Evolutionary conservation across 92 coral and sea anemone species (phyloP), one percentile per base, ranked within the genome.

Genomic region (Bergia sp.): DNA sequence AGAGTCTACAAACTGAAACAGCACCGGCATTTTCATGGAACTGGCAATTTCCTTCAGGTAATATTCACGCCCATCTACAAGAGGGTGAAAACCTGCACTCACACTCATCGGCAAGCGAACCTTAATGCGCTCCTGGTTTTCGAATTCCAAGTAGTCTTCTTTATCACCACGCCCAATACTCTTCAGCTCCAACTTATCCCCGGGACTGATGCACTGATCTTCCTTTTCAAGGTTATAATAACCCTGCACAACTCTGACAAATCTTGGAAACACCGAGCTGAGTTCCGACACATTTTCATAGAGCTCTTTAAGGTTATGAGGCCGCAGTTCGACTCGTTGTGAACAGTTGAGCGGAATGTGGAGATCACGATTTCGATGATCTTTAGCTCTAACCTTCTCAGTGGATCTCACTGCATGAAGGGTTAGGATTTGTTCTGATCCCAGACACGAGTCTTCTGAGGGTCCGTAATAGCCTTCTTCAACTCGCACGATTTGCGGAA

Each of bases 391-490:
- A 37, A 95, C 88, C 47, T 97, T 97, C 50, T 97, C 99, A 13
- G 96, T 91, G 45, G 96, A 90, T 82, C 96, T 95, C 15, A 97
- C 77, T 76, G 93, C 86, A 69, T 97, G 99, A 7, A 97, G 80
- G 40, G 94, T 90, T 7, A 97, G 53, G 47, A 95, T 91, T 73
- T 97, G 99, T 45, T 94, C 99, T 12, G 97, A 95, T 47, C 97
- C 98, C 16, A 97, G 95, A 91, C 98, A 95, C 67, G 98, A 95
- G 11, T 97, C 99, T 79, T 97, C 99, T 18, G 93, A 93, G 1
- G 98, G 97, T 10, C 98, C 98, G n/a, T 97, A 97, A 85, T 91
- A 95, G 58, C 99, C 99, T 72, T 95, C 98, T 23, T 92, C 93
- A 16, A 97, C 99, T 69, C 94, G 94, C 49, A 95, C 99, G 79